phyloP scores from a whole-genome alignment of 2,888 invertebrate species.

The Ctena decussata region DNA sequence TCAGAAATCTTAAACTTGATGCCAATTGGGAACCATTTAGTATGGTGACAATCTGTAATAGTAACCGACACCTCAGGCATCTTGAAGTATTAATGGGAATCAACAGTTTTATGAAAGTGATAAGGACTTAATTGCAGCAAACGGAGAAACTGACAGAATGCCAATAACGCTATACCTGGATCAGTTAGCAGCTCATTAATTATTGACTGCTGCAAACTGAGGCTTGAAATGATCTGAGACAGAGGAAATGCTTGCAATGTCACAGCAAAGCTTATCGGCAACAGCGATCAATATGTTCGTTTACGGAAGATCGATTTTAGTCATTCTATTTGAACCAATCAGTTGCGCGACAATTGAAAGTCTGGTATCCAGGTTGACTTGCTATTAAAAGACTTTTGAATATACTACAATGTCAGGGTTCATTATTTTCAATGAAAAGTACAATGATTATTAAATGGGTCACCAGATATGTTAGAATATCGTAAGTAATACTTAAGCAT shows the following conservation, averaged over 20 bases:
- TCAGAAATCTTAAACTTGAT: too few relatives aligned
- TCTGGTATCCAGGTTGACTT: background rate
- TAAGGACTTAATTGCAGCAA: constrained; percentile 1
- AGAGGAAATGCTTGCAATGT: constrained; percentile 4
- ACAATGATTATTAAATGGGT: too few relatives aligned
- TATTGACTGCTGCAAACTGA: background rate
- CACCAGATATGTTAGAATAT: too few relatives aligned
- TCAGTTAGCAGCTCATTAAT: constrained; percentile 1
- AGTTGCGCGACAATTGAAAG: background rate
- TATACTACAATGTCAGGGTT: background rate
- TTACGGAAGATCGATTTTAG: background rate
- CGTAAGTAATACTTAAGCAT: too few relatives aligned
- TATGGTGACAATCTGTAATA: too few relatives aligned
- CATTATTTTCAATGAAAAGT: too few relatives aligned
- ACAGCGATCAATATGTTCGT: background rate
- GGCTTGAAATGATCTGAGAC: background rate
- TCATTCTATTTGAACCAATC: constrained; percentile 4
- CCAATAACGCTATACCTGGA: background rate
- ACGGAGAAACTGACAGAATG: background rate
- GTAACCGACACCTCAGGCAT: background rate
- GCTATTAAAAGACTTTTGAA: background rate
- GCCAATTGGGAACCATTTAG: too few relatives aligned
- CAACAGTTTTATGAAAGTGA: constrained; percentile 11
- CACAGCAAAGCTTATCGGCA: constrained; percentile 2
- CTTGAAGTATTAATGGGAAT: background rate